phyloP scores from a whole-genome alignment of 2,797 vertebrate genomes.

The Scomberomorus guttatus region DNA sequence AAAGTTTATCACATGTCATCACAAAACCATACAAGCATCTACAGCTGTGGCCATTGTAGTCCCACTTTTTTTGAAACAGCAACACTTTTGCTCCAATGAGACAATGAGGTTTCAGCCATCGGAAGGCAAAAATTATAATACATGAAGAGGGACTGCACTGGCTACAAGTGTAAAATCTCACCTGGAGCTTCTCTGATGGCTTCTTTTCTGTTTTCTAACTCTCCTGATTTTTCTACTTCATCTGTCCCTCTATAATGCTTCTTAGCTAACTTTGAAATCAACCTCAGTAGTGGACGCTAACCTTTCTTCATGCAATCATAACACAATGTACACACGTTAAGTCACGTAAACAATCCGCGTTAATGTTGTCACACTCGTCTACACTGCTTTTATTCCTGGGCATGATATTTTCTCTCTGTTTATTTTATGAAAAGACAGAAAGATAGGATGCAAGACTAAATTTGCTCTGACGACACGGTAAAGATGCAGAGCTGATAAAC shows the following conservation, averaged over 20 bases:
- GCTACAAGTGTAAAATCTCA: constrained; percentile 11
- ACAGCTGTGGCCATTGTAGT: constrained; percentile 1
- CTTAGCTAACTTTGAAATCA: constrained; percentile 4
- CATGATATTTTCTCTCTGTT: background rate
- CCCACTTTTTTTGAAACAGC: background rate
- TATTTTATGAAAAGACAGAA: background rate
- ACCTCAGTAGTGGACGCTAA: background rate
- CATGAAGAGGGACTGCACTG: background rate
- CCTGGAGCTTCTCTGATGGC: constrained; percentile 78
- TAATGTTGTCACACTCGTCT: background rate
- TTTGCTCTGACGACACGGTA: background rate
- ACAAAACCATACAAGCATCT: background rate
- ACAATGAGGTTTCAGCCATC: background rate
- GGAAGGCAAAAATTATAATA: background rate
- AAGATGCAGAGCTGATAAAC: background rate
- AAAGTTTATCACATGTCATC: background rate
- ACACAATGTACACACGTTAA: background rate
- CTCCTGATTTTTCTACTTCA: background rate
- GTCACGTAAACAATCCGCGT: background rate
- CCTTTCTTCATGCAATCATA: background rate
- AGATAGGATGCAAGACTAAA: background rate
- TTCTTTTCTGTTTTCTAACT: constrained; percentile 17
- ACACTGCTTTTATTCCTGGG: background rate
- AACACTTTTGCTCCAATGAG: too few species aligned
- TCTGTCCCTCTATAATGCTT: background rate